phyloP scores from a whole-genome alignment of 2,888 invertebrate genomes.

The Diaperis boleti region DNA sequence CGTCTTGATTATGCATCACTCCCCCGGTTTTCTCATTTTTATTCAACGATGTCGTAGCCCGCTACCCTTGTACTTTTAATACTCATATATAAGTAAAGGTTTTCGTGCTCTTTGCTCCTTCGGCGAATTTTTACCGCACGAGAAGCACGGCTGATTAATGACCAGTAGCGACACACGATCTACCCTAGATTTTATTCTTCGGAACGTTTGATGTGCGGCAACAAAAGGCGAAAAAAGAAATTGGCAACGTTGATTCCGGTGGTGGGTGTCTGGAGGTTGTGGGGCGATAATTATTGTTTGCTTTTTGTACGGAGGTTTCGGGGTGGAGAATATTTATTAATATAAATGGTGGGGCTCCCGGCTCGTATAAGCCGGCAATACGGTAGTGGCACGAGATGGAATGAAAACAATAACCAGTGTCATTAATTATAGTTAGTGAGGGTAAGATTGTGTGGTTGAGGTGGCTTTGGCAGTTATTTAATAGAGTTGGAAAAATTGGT shows the following conservation, averaged over 20 bases:
- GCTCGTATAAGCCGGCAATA: too few relatives aligned
- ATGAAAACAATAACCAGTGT: too few relatives aligned
- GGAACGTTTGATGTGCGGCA: constrained; percentile 24
- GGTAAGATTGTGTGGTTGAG: too few relatives aligned
- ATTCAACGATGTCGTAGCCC: constrained; percentile 11
- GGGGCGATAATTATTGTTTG: constrained; percentile 15
- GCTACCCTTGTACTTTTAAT: constrained; percentile 29
- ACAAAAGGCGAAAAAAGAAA: constrained; percentile 26
- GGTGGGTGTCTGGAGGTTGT: constrained; percentile 9
- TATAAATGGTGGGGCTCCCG: too few relatives aligned
- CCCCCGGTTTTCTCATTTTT: constrained; percentile 22
- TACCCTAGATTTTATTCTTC: background rate
- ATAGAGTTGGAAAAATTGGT: too few relatives aligned
- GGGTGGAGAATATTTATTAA: too few relatives aligned
- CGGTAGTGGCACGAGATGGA: too few relatives aligned
- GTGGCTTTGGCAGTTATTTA: too few relatives aligned
- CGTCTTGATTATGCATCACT: constrained; percentile 34
- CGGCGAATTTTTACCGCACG: constrained; percentile 26
- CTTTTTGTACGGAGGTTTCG: too few relatives aligned
- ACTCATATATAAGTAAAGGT: constrained; percentile 32
- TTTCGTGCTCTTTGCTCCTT: constrained; percentile 14
- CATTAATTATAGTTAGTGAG: too few relatives aligned
- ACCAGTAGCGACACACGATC: constrained; percentile 15
- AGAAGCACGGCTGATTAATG: constrained; percentile 35
- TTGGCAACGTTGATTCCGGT: constrained; percentile 17